These are phyloP conservation scores for Periophthalmus magnuspinnatus DNA, from an alignment of 2,797 vertebrate species.

Conservation along the genomic window DNA sequence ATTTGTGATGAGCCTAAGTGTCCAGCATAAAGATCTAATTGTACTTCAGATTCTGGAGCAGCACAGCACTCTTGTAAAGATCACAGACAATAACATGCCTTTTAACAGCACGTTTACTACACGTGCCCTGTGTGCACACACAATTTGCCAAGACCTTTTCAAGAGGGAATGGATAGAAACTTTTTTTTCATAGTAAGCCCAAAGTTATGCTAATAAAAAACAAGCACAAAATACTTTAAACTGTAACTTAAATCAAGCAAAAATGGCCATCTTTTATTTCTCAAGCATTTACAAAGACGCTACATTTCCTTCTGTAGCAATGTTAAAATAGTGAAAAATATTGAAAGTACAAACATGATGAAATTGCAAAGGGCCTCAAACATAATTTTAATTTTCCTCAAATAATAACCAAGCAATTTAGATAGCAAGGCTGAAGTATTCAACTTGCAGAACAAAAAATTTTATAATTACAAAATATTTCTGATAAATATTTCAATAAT, in stretches of 20 bases:
- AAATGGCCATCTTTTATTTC: no score
- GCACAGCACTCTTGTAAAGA: constrained; percentile 32
- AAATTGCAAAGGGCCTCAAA: background rate
- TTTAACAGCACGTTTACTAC: constrained; percentile 22
- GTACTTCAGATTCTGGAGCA: constrained; percentile 63
- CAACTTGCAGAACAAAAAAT: background rate
- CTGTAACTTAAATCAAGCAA: background rate
- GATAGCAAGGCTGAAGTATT: background rate
- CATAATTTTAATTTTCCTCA: background rate
- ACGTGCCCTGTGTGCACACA: background rate
- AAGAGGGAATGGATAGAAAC: background rate
- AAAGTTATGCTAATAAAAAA: no score
- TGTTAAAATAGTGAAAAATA: background rate
- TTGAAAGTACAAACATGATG: background rate
- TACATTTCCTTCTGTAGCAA: background rate
- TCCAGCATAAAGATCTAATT: constrained; percentile 73
- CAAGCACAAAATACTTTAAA: no score
- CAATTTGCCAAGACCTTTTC: background rate
- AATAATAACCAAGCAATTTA: background rate
- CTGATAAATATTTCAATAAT: background rate
- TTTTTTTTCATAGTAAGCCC: no score
- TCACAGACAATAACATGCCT: constrained; percentile 26
- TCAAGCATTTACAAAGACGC: no score
- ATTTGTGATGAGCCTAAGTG: constrained; percentile 76
- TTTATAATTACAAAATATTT: background rate